Conservation (phyloP, 2,797 vertebrate species). For the Acridotheres tristis region DNA sequence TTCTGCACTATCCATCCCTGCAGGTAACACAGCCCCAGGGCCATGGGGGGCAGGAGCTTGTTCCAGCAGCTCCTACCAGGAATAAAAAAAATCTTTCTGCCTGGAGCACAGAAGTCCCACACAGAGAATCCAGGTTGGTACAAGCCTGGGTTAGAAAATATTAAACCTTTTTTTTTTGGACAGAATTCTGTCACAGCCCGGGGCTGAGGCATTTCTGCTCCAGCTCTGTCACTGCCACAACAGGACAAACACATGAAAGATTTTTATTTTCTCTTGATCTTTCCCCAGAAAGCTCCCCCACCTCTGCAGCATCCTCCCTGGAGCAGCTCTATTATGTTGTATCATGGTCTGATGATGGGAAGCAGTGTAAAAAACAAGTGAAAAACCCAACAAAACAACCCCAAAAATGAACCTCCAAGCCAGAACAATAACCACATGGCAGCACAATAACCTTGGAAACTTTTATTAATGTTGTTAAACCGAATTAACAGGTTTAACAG, state of each 20-base stretch:
- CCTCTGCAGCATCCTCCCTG: not conserved
- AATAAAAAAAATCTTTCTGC: not conserved
- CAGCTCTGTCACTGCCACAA: not conserved
- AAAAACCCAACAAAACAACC: not conserved
- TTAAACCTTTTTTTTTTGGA: not conserved
- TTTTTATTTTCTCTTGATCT: not conserved
- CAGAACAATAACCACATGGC: not conserved
- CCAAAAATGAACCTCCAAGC: not conserved
- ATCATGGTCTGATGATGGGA: too few relatives aligned
- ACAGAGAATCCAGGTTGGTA: fast-evolving
- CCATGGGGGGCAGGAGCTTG: fast-evolving
- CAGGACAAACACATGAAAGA: not conserved
- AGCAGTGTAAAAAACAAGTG: fast-evolving
- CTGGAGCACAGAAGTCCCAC: not conserved
- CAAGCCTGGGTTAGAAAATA: not conserved
- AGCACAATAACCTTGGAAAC: not conserved
- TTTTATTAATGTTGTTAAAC: constrained; percentile 8
- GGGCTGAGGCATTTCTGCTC: fast-evolving
- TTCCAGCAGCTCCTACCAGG: not conserved
- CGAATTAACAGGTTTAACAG: not conserved
- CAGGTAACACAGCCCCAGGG: not conserved
- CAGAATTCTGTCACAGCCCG: not conserved
- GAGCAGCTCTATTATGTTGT: not conserved
- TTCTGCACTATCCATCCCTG: not conserved
- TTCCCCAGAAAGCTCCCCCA: not conserved